These are phyloP conservation scores for Bergia puertoricense DNA, from an alignment of 92 coral and sea anemone species.

Conservation along the genomic window DNA sequence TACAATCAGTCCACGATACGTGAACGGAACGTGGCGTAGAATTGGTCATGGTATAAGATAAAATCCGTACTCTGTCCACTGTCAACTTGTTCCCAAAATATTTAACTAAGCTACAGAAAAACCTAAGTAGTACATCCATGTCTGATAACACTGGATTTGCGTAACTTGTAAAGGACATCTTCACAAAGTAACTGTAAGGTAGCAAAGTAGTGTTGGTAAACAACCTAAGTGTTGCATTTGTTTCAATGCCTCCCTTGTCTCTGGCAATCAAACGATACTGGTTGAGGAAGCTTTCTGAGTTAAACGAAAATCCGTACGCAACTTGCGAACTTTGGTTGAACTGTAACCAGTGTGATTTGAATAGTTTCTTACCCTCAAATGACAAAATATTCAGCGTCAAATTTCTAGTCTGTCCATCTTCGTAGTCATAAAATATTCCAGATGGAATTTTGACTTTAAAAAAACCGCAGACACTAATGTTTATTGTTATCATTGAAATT, in stretches of 20 bases:
- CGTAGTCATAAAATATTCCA: slow-evolving; percentile 64
- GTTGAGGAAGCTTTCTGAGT: slow-evolving; percentile 38
- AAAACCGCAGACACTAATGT: slow-evolving; percentile 27
- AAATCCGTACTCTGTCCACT: slow-evolving; percentile 9
- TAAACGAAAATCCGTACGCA: slow-evolving; percentile 59
- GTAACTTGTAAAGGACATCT: slow-evolving; percentile 34
- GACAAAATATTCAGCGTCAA: slow-evolving; percentile 60
- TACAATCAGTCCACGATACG: slow-evolving; percentile 49
- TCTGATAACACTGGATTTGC: slow-evolving; percentile 11
- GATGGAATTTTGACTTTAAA: slow-evolving; percentile 46
- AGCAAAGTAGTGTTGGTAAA: slow-evolving; percentile 35
- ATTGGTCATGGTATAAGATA: slow-evolving; percentile 36
- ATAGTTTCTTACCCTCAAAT: slow-evolving; percentile 36
- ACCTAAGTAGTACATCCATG: slow-evolving; percentile 34
- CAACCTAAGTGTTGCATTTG: slow-evolving; percentile 54
- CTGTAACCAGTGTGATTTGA: slow-evolving; percentile 59
- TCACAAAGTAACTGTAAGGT: slow-evolving; percentile 35
- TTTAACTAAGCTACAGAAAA: slow-evolving; percentile 7
- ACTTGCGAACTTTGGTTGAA: slow-evolving; percentile 49
- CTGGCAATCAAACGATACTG: slow-evolving; percentile 66
- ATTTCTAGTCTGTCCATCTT: slow-evolving; percentile 74
- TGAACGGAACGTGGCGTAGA: slow-evolving; percentile 21
- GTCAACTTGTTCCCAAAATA: not conserved
- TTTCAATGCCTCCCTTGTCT: slow-evolving; percentile 63
- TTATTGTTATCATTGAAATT: not conserved